Evolutionary conservation across 1,140 invertebrate species (phyloP).

Genomic region (Goniozus legneri): DNA sequence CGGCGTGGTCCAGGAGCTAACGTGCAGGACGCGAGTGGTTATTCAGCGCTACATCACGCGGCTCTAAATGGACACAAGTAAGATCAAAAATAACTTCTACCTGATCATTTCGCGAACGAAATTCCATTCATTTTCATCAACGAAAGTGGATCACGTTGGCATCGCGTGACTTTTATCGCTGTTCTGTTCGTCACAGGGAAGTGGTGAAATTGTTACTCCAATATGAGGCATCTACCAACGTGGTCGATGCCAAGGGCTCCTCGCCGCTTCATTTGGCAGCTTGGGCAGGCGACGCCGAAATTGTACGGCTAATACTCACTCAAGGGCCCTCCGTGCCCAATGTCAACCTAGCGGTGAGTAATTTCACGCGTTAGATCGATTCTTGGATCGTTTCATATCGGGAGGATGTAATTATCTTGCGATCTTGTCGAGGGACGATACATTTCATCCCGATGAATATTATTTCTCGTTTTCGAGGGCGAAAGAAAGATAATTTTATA

Average conservation of each 20-base stretch:
- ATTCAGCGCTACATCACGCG: slow-evolving; percentile 91
- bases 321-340: slow-evolving; percentile 74
- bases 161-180: slow-evolving; percentile 1
- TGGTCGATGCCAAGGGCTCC: slow-evolving; percentile 79
- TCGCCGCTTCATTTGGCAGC: slow-evolving; percentile 85
- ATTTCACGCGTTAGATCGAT: background rate
- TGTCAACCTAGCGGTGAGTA: slow-evolving; percentile 75
- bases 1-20: slow-evolving; percentile 85
- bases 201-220: slow-evolving; percentile 81
- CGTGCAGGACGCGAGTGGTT: slow-evolving; percentile 90
- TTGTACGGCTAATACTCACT: slow-evolving; percentile 73
- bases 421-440: too few relatives aligned
- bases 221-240: slow-evolving; percentile 86
- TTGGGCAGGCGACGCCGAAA: slow-evolving; percentile 83
- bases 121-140: background rate
- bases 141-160: background rate
- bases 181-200: slow-evolving; percentile 61
- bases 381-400: too few relatives aligned
- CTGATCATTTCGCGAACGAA: too few relatives aligned
- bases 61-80: slow-evolving; percentile 91
- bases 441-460: too few relatives aligned
- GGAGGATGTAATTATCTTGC: too few relatives aligned
- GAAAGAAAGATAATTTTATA: background rate
- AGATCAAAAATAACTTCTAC: slow-evolving; percentile 48
- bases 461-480: too few relatives aligned